A percentile compares a stretch with the other conserved stretches of the same genome.
Evolutionary conservation across 2,113 vertebrate genomes (phyloP).

Genomic region (Tringa solitaria): DNA sequence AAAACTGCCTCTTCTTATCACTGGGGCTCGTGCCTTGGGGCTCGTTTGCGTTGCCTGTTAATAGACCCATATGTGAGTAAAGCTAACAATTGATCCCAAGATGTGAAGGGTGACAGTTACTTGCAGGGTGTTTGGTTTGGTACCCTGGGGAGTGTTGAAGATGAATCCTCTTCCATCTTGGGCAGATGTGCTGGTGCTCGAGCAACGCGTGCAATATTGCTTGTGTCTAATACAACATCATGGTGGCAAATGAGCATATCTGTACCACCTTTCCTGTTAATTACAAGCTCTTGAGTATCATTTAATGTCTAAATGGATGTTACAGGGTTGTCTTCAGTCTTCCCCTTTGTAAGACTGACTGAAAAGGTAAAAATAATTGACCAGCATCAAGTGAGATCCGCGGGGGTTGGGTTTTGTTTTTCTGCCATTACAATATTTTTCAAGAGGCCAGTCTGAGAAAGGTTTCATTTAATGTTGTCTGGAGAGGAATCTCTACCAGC

Average conservation of each 20-base stretch:
- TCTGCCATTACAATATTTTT: neutral
- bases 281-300: neutral
- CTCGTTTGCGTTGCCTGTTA: neutral
- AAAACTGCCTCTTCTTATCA: neutral
- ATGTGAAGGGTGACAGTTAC: neutral
- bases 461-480: neutral
- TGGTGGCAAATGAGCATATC: neutral
- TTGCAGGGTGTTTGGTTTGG: neutral
- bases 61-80: neutral
- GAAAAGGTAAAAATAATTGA: neutral
- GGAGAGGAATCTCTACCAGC: neutral
- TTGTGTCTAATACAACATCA: neutral
- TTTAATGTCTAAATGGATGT: neutral
- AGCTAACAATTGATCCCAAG: neutral
- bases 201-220: neutral
- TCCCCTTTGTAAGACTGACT: neutral
- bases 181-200: neutral
- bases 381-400: neutral
- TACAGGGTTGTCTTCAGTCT: neutral
- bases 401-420: neutral
- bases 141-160: neutral
- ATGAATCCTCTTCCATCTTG: neutral
- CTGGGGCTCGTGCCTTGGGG: neutral
- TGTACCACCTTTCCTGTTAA: neutral
- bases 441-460: neutral